phyloP scores from a whole-genome alignment of 2,888 invertebrate species.

The Rhingia rostrata region DNA sequence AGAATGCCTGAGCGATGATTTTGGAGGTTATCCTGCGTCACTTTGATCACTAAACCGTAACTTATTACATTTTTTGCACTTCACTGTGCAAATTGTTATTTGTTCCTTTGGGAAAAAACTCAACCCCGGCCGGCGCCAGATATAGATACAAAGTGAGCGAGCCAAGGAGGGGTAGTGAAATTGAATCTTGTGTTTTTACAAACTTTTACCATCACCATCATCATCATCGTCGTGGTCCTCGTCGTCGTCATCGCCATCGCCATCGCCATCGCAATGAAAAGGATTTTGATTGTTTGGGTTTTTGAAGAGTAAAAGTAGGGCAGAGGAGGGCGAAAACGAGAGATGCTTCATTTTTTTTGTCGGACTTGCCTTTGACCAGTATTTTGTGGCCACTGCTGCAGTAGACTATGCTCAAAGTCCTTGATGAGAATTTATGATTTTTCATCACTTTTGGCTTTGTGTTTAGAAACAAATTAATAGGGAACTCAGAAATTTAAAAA shows the following conservation, averaged over 20 bases:
- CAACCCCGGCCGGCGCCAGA: constrained; percentile 7
- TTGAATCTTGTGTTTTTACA: constrained; percentile 74
- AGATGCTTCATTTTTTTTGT: constrained; percentile 8
- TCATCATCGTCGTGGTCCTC: constrained; percentile 33
- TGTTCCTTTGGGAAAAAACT: constrained; percentile 52
- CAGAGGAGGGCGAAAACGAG: constrained; percentile 25
- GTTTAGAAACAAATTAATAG: background rate
- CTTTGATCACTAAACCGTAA: constrained; percentile 74
- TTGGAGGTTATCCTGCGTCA: constrained; percentile 67
- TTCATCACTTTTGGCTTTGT: constrained; percentile 58
- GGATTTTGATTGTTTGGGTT: constrained; percentile 71
- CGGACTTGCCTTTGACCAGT: constrained; percentile 47
- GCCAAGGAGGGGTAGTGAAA: constrained; percentile 50
- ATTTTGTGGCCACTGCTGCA: constrained; percentile 59
- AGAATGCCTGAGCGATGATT: constrained; percentile 51
- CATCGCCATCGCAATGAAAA: constrained; percentile 56
- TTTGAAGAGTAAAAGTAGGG: constrained; percentile 11
- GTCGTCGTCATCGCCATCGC: constrained; percentile 37
- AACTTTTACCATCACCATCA: constrained; percentile 73
- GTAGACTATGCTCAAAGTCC: constrained; percentile 47
- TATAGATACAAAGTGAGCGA: constrained; percentile 28
- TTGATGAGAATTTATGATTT: constrained; percentile 70
- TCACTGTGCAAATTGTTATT: constrained; percentile 74
- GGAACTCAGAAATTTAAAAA: background rate
- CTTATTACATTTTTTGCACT: constrained; percentile 74